These are phyloP conservation scores for Notarius quadriscutis DNA, from an alignment of 2,113 vertebrate genomes.

Conservation along the genomic window DNA sequence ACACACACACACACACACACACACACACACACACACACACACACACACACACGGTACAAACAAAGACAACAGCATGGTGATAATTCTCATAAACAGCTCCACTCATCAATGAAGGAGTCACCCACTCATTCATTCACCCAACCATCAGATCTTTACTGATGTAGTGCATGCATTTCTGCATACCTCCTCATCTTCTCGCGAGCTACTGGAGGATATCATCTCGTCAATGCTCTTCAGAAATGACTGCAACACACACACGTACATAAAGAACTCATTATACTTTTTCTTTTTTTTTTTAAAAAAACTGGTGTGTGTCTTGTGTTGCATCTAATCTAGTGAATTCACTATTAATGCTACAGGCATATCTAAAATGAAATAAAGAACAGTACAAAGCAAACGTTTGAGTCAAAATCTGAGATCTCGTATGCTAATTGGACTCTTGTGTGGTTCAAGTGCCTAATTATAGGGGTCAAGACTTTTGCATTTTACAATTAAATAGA, in stretches of 20 bases:
- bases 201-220: conserved; percentile 72
- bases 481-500: background rate
- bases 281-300: background rate
- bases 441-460: background rate
- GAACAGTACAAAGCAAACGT: background rate
- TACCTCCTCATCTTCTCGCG: conserved; percentile 73
- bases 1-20: conserved; percentile 15
- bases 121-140: background rate
- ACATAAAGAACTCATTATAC: background rate
- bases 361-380: background rate
- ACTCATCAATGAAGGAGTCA: background rate
- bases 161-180: background rate
- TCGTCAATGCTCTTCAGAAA: conserved; percentile 85
- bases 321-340: background rate
- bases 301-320: background rate
- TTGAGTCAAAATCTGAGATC: background rate
- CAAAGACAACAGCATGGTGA: background rate
- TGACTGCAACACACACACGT: conserved; percentile 64
- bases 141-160: background rate
- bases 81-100: background rate
- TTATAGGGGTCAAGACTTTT: background rate
- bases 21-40: conserved; percentile 16
- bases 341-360: background rate
- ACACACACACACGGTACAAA: background rate
- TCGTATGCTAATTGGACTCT: background rate